Base-by-base conservation (phyloP, 2,113 vertebrate species). In the Eurypyga helias region DNA sequence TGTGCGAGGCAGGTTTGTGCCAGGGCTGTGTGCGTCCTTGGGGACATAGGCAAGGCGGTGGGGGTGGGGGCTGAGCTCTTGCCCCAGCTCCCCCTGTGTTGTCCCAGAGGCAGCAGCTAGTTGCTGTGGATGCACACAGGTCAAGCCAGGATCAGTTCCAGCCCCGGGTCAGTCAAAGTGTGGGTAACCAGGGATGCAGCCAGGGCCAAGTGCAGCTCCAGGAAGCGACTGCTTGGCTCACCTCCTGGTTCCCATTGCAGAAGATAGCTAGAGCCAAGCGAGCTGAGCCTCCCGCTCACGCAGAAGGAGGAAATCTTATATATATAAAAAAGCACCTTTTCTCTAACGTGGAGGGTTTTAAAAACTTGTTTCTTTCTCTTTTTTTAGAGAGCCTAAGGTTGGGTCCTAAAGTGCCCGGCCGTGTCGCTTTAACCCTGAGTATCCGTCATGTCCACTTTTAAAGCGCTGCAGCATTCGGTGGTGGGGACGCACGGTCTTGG, bases 321-420 rank as follows among this genome's bases (percentile, higher is more conserved):
- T 71, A 26, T 4, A 6, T 43, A n/a, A n/a, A 79, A 38, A 16
- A 45, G 13, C 1, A 1, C 77, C 57, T 94, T 78, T 91, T 75
- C 70, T 93, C 24, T 91, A 20, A 83, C 15, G 0, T 70, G 82
- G 91, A 96, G 96, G 71, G 73, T 96, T 93, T 97, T 92, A 96
- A 97, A 97, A 97, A 91, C 93, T 92, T 97, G 76, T 97, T 91
- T 97, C 87, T 97, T 97, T 97, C 94, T 97, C 95, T 97, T 96
- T 96, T 97, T 97, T 96, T 97, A 97, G 97, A 97, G 89, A 97
- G 94, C 96, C 97, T 97, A 97, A 96, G 95, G 89, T 64, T 92
- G 95, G 97, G 97, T 96, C 75, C 93, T 91, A 90, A 89, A 94
- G 80, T 89, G 90, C 94, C 96, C 79, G 16, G 87, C 95, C 57